Evolutionary conservation across 35 echinoderm and acorn worm species (phyloP).

Genomic region (Apostichopus californicus): DNA sequence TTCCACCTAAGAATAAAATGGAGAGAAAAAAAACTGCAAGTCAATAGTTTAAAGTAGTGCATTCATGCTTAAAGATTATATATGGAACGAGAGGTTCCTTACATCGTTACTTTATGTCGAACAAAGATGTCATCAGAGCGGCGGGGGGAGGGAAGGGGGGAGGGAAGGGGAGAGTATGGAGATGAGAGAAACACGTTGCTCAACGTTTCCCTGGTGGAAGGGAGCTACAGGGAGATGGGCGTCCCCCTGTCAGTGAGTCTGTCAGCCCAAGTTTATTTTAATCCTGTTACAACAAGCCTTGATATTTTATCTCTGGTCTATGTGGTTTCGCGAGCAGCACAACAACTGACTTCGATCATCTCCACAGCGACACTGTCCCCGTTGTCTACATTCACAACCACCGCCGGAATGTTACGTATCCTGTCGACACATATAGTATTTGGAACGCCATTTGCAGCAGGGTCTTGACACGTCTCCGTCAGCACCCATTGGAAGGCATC

Average conservation of each 20-base stretch:
- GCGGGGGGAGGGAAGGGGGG: too few relatives aligned
- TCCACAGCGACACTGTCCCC: not conserved
- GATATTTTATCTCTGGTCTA: not conserved
- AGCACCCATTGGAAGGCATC: not conserved
- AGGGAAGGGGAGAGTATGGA: not conserved
- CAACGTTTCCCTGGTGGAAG: too few relatives aligned
- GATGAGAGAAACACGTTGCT: too few relatives aligned
- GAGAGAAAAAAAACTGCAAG: too few relatives aligned
- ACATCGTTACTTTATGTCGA: too few relatives aligned
- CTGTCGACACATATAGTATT: constrained; percentile 22
- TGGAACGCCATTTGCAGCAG: not conserved
- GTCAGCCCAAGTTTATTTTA: too few relatives aligned
- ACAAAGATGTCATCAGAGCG: not conserved
- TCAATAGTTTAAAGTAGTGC: too few relatives aligned
- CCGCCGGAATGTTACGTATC: not conserved
- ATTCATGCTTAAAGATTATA: not conserved
- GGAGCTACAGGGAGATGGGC: too few relatives aligned
- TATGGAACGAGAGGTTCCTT: too few relatives aligned
- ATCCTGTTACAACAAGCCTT: not conserved
- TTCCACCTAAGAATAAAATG: too few relatives aligned
- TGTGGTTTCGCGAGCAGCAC: not conserved
- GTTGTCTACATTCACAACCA: constrained; percentile 1
- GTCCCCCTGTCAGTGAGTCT: too few relatives aligned
- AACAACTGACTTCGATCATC: not conserved
- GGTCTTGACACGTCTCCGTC: not conserved